Percentiles rank a stretch among this genome's conserved stretches.
Conservation (phyloP, 2,888 invertebrate genomes). For the Zelleria hepariella region DNA sequence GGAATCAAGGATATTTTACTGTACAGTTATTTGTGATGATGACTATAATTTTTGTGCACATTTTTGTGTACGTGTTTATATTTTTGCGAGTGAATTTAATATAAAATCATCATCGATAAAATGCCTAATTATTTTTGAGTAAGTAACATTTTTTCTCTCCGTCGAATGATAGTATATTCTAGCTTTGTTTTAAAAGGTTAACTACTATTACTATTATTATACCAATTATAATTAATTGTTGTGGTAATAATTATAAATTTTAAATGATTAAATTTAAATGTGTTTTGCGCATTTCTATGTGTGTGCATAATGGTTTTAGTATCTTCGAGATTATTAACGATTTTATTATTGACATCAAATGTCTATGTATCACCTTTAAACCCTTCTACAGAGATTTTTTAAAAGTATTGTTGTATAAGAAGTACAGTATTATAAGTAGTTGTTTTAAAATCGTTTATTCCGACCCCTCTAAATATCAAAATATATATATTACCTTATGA, state of each 20-base stretch:
- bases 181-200: slow-evolving; percentile 23
- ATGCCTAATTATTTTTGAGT: slow-evolving; percentile 19
- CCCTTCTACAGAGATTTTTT: slow-evolving; percentile 13
- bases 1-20: background rate
- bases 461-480: background rate
- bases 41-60: background rate
- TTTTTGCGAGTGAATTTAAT: background rate
- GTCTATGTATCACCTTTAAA: slow-evolving; percentile 30
- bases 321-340: slow-evolving; percentile 56
- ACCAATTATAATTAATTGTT: slow-evolving; percentile 18
- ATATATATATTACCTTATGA: background rate
- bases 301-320: slow-evolving; percentile 16
- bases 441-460: background rate
- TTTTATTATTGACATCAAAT: slow-evolving; percentile 56
- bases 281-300: background rate
- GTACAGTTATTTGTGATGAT: background rate
- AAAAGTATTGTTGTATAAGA: slow-evolving; percentile 22
- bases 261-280: background rate
- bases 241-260: too few relatives aligned
- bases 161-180: slow-evolving; percentile 37
- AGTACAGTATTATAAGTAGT: slow-evolving; percentile 37
- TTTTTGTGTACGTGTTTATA: background rate
- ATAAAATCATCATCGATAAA: background rate
- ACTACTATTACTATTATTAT: background rate
- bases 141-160: slow-evolving; percentile 29